Evolutionary conservation across 2,113 vertebrate genomes (phyloP), one percentile per base, ranked within the genome.

Genomic region (Mesocricetus auratus): DNA sequence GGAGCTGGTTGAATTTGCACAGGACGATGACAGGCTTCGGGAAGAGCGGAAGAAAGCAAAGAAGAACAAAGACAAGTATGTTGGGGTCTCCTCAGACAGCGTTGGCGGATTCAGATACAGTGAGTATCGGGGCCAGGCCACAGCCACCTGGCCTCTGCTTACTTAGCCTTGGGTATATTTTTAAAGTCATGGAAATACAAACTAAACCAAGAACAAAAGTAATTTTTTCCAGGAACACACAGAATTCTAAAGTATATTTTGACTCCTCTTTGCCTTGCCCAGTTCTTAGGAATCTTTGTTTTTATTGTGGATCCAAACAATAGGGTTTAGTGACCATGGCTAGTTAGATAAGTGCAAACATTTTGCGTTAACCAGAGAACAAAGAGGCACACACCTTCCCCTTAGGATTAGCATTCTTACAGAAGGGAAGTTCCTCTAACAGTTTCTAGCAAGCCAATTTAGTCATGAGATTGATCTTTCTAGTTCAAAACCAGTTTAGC

Each of bases 31-130:
- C 74, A 97, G 99, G 74, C 98, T 99, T 22, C 99, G 99, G 90
- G 99, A 99, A 97, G 99, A 99, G 97, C 98, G 99, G 96, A 99
- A 99, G 98, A 99, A 99, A 96, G 99, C 99, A 12, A 99, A 99
- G 98, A 99, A 99, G 98, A 99, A 99, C 98, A 99, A 99, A 98
- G 99, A 99, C 98, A 99, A 99, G 98, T 99, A 99, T 89, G 98
- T 99, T 75, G 99, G 99, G 17, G 99, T 99, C 95, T 99, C 99
- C 81, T 99, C 99, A 0, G 99, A 99, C 97, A 99, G 98, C 96
- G 99, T 99, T 94, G 99, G 99, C 89, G 98, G 99, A 96, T 99
- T 99, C 98, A 98, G 99, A 98, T 99, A 99, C 97, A 98, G 99
- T 99, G 98, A 99, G 99, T 97, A 94, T 96, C 83, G 60, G 69